Conservation (phyloP, 2,888 invertebrate species). For the Cephus runcator region DNA sequence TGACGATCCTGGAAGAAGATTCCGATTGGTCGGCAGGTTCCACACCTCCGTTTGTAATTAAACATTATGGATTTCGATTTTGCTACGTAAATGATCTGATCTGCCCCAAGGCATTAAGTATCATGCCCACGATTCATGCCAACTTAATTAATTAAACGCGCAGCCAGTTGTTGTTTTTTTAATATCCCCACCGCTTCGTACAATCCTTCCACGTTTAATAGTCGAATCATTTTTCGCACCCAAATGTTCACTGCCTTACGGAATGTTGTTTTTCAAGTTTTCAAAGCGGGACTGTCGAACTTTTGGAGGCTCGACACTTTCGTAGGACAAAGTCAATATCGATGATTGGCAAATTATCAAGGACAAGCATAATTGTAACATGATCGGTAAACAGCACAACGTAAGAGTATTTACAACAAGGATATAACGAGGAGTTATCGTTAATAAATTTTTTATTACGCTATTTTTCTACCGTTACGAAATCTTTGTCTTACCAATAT, state of each 20-base stretch:
- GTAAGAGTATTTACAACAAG: too few relatives aligned
- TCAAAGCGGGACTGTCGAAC: not conserved
- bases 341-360: too few relatives aligned
- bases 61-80: constrained; percentile 16
- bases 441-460: too few relatives aligned
- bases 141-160: not conserved
- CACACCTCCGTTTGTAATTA: constrained; percentile 63
- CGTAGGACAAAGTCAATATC: not conserved
- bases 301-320: constrained; percentile 27
- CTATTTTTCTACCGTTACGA: too few relatives aligned
- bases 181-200: not conserved
- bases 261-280: constrained; percentile 37
- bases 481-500: too few relatives aligned
- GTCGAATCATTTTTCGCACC: not conserved
- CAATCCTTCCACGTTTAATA: too few relatives aligned
- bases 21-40: constrained; percentile 58
- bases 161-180: not conserved
- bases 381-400: too few relatives aligned
- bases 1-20: constrained; percentile 51
- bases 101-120: not conserved
- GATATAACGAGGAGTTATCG: too few relatives aligned
- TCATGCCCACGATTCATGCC: not conserved
- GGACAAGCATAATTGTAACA: too few relatives aligned
- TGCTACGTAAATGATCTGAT: not conserved
- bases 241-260: constrained; percentile 6